Base-by-base conservation (phyloP, 2,113 vertebrate species). In the Colossoma macropomum region DNA sequence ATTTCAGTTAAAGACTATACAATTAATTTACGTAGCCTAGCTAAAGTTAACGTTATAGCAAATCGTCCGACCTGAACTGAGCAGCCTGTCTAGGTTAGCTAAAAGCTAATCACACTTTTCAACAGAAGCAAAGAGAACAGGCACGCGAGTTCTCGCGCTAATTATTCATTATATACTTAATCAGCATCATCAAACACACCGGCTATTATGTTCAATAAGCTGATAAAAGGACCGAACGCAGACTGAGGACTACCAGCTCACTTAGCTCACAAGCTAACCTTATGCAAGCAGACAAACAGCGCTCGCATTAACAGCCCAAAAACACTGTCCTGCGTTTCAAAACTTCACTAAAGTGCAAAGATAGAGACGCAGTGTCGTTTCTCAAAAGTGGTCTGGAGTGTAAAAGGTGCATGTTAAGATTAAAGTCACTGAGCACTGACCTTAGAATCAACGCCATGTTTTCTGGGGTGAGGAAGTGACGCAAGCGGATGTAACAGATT, bases 361-460 rank as follows among this genome's bases (percentile, higher is more conserved):
- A 9, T 23, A 17, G 23, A 69, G 32, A 69, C 32, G 11, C 0
- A 23, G 9, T 21, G 30, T 11, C 19, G 16, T 21, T 32, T 15
- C 32, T 74, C 13, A 65, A 62, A 63, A n/a, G 12, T 1, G 41
- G 41, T 17, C 4, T 9, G 0, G 41, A 73, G 30, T 48, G 16
- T 6, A 21, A 45, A 63, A 27, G 66, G 8, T 19, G 72, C 6
- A 69, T 12, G 34, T 41, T 5, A 19, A 0, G 32, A 6, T 0
- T 56, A 76, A 73, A 50, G 34, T 30, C 7, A 85, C 76, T 28
- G 74, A 1, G 54, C 30, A 92, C 92, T 92, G 90, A 93, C 91
- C 93, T 90, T 91, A 94, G 52, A 19, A 92, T 87, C 63, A 90
- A 75, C 92, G 93, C 92, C 94, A 95, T 94, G 86, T 93, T 88